Base-by-base conservation (phyloP, 2,888 invertebrate genomes). In the Monopis laevigella region DNA sequence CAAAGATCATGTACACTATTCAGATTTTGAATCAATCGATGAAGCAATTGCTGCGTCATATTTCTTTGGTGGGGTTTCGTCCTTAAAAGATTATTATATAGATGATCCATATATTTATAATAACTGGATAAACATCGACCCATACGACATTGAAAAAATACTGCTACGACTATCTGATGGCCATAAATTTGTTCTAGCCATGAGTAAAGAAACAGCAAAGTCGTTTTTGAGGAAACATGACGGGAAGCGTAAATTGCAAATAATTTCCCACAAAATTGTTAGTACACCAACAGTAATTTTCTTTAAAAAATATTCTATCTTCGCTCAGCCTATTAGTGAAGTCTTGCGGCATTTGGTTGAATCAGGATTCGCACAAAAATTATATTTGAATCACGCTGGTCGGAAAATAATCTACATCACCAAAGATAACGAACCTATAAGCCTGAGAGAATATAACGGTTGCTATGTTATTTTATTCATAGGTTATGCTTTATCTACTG, bases 241-340 rank as follows among this genome's bases (percentile, higher is more conserved):
- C 11, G 45, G 57, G 8, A 45, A 2, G 7, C 17, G 35, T 3
- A 17, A 48, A 0, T 48, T 71, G 28, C 61, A 69, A 41, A 56
- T 70, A 26, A 43, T 75, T 35, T 52, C 59, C 0, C 53, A 65
- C 41, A 56, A 44, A 42, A 46, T 77, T n/a, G 42, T 62, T 1
- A 51, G 44, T 11, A 59, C 56, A 41, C 74, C 72, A 0, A 52
- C 58, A 0, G 66, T 62, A 2, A 44, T 74, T 49, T 75, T 64
- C 51, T 71, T 67, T 21, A 74, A 74, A 47, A 74, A 68, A 43
- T 67, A 55, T 46, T 74, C 73, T 4, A 66, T 70, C 2, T 51
- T 77, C 3, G 51, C 42, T 1, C 41, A 48, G 1, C 42, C 67
- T 1, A 44, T 74, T 1, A 59, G 67, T 48, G 21, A 40, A n/a